Conservation (phyloP, 2,113 vertebrate species). For the Isurus oxyrinchus region DNA sequence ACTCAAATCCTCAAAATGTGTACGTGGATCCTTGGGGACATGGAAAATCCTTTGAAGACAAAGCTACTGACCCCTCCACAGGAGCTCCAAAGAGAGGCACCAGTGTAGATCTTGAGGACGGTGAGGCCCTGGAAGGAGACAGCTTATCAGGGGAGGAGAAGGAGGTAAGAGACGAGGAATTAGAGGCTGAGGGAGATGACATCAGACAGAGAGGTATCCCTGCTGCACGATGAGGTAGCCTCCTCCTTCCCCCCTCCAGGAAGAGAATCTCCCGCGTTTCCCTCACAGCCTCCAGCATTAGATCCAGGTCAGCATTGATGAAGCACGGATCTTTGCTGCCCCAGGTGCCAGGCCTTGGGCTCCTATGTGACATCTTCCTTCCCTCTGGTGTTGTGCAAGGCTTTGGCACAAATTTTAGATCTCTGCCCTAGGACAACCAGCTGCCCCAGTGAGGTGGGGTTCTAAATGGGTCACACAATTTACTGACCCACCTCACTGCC, state of each 20-base stretch:
- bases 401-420: not conserved
- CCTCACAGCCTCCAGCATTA: not conserved
- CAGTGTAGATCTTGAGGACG: not conserved
- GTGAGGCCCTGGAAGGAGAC: not conserved
- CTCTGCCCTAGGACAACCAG: not conserved
- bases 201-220: not conserved
- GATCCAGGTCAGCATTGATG: not conserved
- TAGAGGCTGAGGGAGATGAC: not conserved
- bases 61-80: not conserved
- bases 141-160: not conserved
- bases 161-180: not conserved
- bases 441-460: no score
- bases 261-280: not conserved
- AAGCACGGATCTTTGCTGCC: not conserved
- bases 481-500: no score
- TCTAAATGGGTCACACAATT: not conserved
- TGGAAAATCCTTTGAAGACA: no score
- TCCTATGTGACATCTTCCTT: not conserved
- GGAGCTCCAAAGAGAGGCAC: no score
- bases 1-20: not conserved
- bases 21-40: no score
- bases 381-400: not conserved
- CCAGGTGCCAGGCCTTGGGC: not conserved
- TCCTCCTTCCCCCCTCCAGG: not conserved
- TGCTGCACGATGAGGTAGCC: not conserved